A percentile compares a stretch with the other conserved stretches of the same genome.
Evolutionary conservation across 2,888 invertebrate species (phyloP).

Genomic region (Standfussiana lucernea): DNA sequence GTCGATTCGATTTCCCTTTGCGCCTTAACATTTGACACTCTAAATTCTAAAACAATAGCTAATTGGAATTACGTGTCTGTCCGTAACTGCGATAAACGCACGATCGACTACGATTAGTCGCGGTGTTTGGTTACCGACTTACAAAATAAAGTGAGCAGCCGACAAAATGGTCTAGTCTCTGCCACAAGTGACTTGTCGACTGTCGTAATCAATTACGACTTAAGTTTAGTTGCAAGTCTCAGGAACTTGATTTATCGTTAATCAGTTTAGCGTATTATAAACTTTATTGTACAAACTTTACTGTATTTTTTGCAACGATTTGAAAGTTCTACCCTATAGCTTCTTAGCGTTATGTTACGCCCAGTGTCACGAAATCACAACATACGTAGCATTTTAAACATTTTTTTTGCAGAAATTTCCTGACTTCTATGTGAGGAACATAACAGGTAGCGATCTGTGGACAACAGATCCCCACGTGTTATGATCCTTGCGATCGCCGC

Average conservation of each 20-base stretch:
- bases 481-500: too few relatives aligned
- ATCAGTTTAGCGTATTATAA: not conserved
- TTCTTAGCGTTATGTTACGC: too few relatives aligned
- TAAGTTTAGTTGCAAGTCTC: not conserved
- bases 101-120: slow-evolving; percentile 59
- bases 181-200: slow-evolving; percentile 21
- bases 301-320: not conserved
- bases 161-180: slow-evolving; percentile 26
- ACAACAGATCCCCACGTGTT: too few relatives aligned
- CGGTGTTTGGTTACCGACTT: slow-evolving; percentile 46
- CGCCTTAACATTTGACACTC: slow-evolving; percentile 45
- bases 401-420: too few relatives aligned
- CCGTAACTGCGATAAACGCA: slow-evolving; percentile 54
- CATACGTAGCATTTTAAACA: too few relatives aligned
- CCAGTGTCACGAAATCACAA: not conserved
- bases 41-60: slow-evolving; percentile 47
- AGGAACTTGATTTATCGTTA: slow-evolving; percentile 1
- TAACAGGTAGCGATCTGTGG: not conserved
- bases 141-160: slow-evolving; percentile 41
- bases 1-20: slow-evolving; percentile 17
- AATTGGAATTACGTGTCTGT: slow-evolving; percentile 57
- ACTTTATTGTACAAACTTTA: not conserved
- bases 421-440: too few relatives aligned
- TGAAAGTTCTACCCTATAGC: not conserved
- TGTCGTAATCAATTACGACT: slow-evolving; percentile 40